Conservation (phyloP, 2,113 vertebrate genomes). For the Melanerpes formicivorus region DNA sequence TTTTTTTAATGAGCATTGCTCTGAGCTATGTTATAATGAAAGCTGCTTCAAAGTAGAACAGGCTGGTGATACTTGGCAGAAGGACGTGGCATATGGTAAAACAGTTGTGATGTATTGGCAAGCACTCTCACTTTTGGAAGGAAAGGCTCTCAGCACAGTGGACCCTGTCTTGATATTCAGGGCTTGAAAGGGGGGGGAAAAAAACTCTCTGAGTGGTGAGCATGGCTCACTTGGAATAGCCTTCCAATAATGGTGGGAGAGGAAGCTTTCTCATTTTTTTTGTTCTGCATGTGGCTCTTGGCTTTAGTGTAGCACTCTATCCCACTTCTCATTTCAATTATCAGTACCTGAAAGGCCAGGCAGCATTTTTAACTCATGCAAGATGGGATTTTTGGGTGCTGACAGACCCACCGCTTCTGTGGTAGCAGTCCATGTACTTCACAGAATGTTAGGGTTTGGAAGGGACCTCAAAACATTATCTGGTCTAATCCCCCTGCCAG, state of each 20-base stretch:
- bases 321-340: neutral
- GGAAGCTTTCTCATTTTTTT: neutral
- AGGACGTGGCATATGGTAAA: constrained; percentile 90
- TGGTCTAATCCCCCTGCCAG: too few species aligned
- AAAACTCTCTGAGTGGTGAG: neutral
- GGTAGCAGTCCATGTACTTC: neutral
- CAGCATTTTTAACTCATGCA: neutral
- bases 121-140: constrained; percentile 78
- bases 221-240: neutral
- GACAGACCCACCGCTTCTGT: neutral
- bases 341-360: neutral
- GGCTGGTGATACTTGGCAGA: constrained; percentile 90
- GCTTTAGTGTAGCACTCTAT: neutral
- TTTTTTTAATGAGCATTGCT: constrained; percentile 88
- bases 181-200: constrained; percentile 35
- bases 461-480: too few species aligned
- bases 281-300: neutral
- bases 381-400: neutral
- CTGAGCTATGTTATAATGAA: constrained; percentile 90
- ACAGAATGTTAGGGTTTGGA: too few species aligned
- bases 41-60: constrained; percentile 91
- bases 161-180: constrained; percentile 76
- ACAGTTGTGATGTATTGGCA: constrained; percentile 91
- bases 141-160: constrained; percentile 78
- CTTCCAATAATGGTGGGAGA: neutral